Evolutionary conservation across 2,888 invertebrate genomes (phyloP).

Genomic region (Erpobdella octoculata): DNA sequence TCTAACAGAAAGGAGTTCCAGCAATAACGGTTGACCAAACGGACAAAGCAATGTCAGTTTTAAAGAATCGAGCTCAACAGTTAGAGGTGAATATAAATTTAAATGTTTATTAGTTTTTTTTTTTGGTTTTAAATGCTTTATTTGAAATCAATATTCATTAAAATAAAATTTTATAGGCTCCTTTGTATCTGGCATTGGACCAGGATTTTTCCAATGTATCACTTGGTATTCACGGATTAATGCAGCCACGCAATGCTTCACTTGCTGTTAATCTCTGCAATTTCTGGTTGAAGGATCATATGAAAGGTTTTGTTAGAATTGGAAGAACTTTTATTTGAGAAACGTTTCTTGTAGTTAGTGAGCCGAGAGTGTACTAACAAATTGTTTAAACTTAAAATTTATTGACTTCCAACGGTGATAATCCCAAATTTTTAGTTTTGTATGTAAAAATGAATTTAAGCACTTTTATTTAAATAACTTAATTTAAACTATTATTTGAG

Average conservation of each 20-base stretch:
- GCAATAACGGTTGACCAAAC: constrained; percentile 59
- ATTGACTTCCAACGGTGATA: too few species aligned
- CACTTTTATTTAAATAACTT: too few species aligned
- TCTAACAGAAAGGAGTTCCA: constrained; percentile 57
- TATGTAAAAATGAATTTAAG: too few species aligned
- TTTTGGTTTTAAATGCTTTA: not conserved
- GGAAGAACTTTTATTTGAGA: too few species aligned
- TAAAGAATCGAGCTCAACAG: not conserved
- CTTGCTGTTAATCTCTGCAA: constrained; percentile 76
- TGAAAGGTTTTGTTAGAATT: too few species aligned
- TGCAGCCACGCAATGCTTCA: constrained; percentile 72
- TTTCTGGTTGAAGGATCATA: constrained; percentile 61
- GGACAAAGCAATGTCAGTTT: constrained; percentile 60
- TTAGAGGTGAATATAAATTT: not conserved
- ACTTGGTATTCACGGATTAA: constrained; percentile 53
- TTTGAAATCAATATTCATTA: too few species aligned
- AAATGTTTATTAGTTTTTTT: not conserved
- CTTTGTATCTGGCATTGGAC: constrained; percentile 52
- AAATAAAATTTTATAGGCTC: constrained; percentile 62
- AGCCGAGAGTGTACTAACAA: too few species aligned
- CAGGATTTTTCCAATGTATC: constrained; percentile 56
- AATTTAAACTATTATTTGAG: too few species aligned
- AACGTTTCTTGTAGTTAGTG: too few species aligned
- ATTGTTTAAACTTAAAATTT: too few species aligned
- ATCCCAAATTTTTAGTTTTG: too few species aligned